Conservation (phyloP, 2,113 vertebrate species). For the Sinocyclocheilus grahami region DNA sequence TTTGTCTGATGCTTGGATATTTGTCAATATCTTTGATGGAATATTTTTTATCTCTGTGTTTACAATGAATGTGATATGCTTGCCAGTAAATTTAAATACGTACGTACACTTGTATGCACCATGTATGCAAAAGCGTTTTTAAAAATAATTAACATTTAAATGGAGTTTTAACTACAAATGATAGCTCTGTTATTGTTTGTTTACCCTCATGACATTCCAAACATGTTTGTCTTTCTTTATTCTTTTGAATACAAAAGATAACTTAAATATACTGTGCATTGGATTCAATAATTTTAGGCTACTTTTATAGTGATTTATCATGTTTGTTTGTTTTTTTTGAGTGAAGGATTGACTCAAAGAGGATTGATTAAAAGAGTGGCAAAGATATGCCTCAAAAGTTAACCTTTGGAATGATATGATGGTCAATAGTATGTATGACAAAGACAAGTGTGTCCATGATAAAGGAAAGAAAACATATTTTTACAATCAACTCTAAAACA, state of each 20-base stretch:
- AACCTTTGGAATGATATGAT: not conserved
- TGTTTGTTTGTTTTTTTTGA: too few relatives aligned
- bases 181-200: not conserved
- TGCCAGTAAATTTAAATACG: slow-evolving; percentile 17
- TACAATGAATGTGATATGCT: not conserved
- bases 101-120: too few relatives aligned
- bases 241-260: not conserved
- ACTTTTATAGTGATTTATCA: not conserved
- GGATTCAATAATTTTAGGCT: not conserved
- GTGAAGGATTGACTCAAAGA: too few relatives aligned
- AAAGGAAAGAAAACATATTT: not conserved
- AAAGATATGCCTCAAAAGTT: not conserved
- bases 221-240: not conserved
- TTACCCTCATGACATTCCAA: not conserved
- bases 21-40: slow-evolving; percentile 46
- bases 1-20: slow-evolving; percentile 35
- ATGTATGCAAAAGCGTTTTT: slow-evolving; percentile 4
- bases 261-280: not conserved
- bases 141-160: not conserved
- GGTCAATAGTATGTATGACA: not conserved
- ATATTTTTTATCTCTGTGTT: not conserved
- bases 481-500: too few relatives aligned
- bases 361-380: not conserved
- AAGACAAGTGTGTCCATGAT: not conserved
- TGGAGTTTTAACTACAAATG: not conserved